A percentile compares a stretch with the other conserved stretches of the same genome.
Conservation (phyloP, 2,888 invertebrate genomes). For the Baccha elongata region DNA sequence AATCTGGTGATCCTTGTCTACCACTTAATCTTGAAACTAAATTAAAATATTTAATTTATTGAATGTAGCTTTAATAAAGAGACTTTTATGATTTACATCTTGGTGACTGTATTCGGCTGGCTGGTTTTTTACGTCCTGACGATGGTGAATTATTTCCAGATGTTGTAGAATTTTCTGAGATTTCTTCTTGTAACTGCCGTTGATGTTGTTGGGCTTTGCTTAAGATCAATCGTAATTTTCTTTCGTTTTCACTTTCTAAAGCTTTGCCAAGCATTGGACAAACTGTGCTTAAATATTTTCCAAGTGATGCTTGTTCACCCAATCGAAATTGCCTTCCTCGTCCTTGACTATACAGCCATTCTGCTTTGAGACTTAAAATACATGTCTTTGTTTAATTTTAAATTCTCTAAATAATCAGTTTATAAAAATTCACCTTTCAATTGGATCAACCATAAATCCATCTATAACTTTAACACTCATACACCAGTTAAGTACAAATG, state of each 20-base stretch:
- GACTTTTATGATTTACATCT: constrained; percentile 78
- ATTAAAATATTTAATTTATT: not conserved
- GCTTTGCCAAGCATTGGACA: constrained; percentile 93
- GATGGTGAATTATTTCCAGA: constrained; percentile 82
- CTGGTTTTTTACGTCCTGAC: constrained; percentile 80
- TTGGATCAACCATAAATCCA: constrained; percentile 93
- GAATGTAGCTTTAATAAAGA: not conserved
- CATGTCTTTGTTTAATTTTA: not conserved
- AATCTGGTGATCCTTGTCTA: constrained; percentile 87
- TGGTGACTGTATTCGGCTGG: constrained; percentile 82
- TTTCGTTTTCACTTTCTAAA: constrained; percentile 92
- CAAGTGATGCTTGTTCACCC: constrained; percentile 91
- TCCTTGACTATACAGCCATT: constrained; percentile 98
- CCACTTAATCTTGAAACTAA: constrained; percentile 82
- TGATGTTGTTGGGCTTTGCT: constrained; percentile 96
- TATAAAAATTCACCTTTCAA: constrained; percentile 87
- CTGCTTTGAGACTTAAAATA: constrained; percentile 90
- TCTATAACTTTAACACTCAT: constrained; percentile 93
- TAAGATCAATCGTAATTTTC: constrained; percentile 92
- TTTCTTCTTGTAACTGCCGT: constrained; percentile 90
- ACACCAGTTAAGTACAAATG: constrained; percentile 97
- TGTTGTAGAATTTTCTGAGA: constrained; percentile 81
- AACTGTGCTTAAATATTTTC: constrained; percentile 91
- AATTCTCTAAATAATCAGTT: not conserved
- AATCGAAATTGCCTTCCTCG: constrained; percentile 93